phyloP scores from a whole-genome alignment of 2,797 vertebrate genomes.

The Mionectes olivaceus region DNA sequence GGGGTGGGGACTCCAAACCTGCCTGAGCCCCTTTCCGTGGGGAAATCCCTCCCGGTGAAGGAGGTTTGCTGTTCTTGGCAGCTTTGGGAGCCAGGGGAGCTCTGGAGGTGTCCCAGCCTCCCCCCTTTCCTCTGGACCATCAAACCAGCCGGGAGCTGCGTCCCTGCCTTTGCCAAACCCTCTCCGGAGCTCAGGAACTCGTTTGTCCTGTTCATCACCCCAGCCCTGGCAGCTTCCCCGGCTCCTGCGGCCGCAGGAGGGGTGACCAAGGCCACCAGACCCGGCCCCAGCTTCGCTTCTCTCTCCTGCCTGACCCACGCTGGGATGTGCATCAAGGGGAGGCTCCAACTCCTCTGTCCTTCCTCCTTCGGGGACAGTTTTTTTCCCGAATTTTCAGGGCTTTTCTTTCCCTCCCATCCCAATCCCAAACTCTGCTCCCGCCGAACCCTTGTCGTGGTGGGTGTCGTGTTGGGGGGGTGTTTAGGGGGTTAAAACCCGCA shows the following conservation, averaged over 20 bases:
- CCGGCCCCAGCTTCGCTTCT: not conserved
- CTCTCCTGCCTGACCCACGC: not conserved
- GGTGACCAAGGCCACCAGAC: not conserved
- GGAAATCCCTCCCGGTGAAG: not conserved
- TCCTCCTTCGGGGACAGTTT: not conserved
- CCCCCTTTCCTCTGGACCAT: not conserved
- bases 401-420: not conserved
- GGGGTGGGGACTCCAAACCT: not conserved
- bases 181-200: not conserved
- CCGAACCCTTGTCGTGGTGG: not conserved
- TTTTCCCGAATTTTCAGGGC: no score
- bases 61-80: no score
- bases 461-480: fast-evolving
- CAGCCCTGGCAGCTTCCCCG: not conserved
- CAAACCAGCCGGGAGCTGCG: not conserved
- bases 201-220: not conserved
- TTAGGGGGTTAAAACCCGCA: not conserved
- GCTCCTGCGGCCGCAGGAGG: not conserved
- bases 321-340: not conserved
- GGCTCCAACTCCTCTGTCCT: not conserved
- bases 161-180: not conserved
- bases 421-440: no score
- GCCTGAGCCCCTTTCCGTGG: not conserved
- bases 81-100: not conserved
- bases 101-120: not conserved